phyloP scores from a whole-genome alignment of 2,113 vertebrate species.

The Triplophysa tibetana region DNA sequence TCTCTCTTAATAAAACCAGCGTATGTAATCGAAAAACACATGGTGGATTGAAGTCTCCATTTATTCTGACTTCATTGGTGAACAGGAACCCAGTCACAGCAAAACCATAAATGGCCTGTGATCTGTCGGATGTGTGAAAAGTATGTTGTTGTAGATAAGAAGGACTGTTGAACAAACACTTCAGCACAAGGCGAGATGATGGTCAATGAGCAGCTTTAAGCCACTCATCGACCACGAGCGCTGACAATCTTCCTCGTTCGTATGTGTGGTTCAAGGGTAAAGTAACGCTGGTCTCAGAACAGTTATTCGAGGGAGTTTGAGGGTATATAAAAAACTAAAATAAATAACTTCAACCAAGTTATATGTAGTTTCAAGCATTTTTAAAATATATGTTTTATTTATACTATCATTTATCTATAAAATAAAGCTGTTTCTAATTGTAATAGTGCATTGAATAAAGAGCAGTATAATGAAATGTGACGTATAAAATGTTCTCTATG shows the following conservation, averaged over 20 bases:
- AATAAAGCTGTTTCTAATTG: too few relatives aligned
- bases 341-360: too few relatives aligned
- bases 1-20: not conserved
- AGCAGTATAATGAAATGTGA: not conserved
- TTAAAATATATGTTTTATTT: too few relatives aligned
- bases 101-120: slow-evolving; percentile 39
- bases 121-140: slow-evolving; percentile 33
- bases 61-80: not conserved
- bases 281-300: not conserved
- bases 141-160: slow-evolving; percentile 23
- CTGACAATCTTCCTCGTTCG: not conserved
- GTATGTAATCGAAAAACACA: not conserved
- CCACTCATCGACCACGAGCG: not conserved
- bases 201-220: not conserved
- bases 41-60: not conserved
- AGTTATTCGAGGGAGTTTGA: not conserved
- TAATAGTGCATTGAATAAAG: too few relatives aligned
- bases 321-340: not conserved
- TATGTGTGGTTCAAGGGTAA: not conserved
- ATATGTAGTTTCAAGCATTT: too few relatives aligned
- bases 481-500: too few relatives aligned
- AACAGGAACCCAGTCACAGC: slow-evolving; percentile 17
- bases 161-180: slow-evolving; percentile 38
- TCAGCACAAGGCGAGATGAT: not conserved
- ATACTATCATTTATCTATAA: too few relatives aligned